These are phyloP conservation scores for Coleophora deauratella DNA, from an alignment of 2,888 invertebrate species.

Conservation along the genomic window DNA sequence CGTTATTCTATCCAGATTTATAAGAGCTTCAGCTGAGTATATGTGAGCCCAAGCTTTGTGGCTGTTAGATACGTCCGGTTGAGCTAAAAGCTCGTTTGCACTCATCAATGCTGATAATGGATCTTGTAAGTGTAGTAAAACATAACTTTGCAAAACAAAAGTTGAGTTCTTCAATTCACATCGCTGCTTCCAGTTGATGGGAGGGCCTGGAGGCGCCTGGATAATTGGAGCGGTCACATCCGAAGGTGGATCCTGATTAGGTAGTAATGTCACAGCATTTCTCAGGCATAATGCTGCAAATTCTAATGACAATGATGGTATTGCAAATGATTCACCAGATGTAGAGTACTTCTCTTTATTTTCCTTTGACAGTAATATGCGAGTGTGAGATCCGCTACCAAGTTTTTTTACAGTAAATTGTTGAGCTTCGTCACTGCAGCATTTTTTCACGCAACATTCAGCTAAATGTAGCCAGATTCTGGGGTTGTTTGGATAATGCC, in stretches of 20 bases:
- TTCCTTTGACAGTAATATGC: conserved; percentile 52
- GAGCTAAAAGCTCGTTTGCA: conserved; percentile 81
- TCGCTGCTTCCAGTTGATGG: conserved; percentile 75
- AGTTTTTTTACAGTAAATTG: conserved; percentile 60
- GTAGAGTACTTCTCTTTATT: conserved; percentile 55
- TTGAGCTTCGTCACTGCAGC: conserved; percentile 72
- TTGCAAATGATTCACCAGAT: conserved; percentile 83
- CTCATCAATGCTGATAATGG: conserved; percentile 85
- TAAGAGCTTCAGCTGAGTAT: conserved; percentile 91
- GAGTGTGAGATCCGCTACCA: conserved; percentile 61
- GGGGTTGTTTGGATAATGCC: conserved; percentile 90
- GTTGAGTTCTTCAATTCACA: conserved; percentile 78
- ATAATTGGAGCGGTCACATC: conserved; percentile 44
- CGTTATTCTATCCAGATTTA: conserved; percentile 84
- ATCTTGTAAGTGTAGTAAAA: conserved; percentile 88
- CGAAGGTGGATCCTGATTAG: conserved; percentile 63
- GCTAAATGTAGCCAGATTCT: conserved; percentile 94
- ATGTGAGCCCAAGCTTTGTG: conserved; percentile 87
- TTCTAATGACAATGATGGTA: conserved; percentile 90
- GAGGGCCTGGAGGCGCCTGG: conserved; percentile 76
- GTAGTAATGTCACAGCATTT: conserved; percentile 85
- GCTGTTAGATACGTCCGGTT: conserved; percentile 73
- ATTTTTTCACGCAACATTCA: conserved; percentile 89
- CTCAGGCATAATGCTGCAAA: conserved; percentile 91
- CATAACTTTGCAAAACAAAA: conserved; percentile 87